Evolutionary conservation across 2,113 vertebrate genomes (phyloP).

Genomic region (Atractosteus spatula): DNA sequence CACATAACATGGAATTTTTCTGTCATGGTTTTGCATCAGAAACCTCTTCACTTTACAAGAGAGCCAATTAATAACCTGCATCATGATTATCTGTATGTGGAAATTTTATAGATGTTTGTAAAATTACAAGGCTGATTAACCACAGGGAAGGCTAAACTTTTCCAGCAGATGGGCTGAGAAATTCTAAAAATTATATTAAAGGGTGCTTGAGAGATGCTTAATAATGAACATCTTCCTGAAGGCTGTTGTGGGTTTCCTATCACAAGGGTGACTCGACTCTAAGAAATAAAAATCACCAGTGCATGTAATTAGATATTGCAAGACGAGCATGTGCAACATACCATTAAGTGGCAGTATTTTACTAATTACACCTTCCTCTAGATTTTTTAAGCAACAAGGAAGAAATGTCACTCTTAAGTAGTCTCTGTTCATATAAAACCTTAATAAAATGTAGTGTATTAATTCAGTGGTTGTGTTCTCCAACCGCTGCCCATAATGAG

Average conservation of each 20-base stretch:
- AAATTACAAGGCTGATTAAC: constrained; percentile 4
- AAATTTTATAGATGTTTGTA: neutral
- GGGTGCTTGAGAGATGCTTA: neutral
- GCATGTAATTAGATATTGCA: too few relatives aligned
- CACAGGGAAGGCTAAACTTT: neutral
- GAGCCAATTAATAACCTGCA: too few relatives aligned
- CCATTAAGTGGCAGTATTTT: neutral
- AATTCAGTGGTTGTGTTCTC: too few relatives aligned
- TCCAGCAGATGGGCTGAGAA: neutral
- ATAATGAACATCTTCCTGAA: neutral
- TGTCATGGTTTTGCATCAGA: neutral
- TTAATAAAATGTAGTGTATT: too few relatives aligned
- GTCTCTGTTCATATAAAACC: neutral
- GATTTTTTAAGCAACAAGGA: neutral
- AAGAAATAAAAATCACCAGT: neutral
- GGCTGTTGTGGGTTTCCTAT: neutral
- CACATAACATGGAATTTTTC: constrained; percentile 13
- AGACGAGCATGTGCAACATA: neutral
- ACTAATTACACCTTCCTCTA: neutral
- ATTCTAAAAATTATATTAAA: neutral
- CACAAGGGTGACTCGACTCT: neutral
- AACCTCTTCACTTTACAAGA: neutral
- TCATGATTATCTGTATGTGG: neutral
- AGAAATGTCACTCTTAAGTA: neutral
- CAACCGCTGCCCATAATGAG: too few relatives aligned